phyloP scores from a whole-genome alignment of 2,888 invertebrate species.

The Andrena minutula region DNA sequence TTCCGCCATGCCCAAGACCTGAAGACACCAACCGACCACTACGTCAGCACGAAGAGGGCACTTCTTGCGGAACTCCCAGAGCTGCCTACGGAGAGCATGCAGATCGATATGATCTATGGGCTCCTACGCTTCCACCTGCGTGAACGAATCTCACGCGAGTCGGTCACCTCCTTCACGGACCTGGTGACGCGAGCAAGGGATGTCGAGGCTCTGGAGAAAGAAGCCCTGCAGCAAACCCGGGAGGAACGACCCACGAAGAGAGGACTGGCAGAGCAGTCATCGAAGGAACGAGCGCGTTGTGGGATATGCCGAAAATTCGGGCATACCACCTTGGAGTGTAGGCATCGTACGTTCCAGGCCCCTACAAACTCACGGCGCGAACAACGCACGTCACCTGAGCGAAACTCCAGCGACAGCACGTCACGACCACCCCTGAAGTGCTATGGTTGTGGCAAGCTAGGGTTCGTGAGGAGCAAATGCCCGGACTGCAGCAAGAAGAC shows the following conservation, averaged over 20 bases:
- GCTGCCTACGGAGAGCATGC: too few species aligned
- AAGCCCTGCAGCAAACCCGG: neutral
- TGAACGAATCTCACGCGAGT: neutral
- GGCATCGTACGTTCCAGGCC: neutral
- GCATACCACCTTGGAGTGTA: neutral
- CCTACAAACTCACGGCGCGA: neutral
- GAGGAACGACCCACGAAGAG: neutral
- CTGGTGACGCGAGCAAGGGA: neutral
- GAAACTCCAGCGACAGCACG: neutral
- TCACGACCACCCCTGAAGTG: neutral
- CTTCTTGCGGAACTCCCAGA: neutral
- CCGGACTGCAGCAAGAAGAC: neutral
- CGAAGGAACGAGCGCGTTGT: neutral
- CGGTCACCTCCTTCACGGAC: neutral
- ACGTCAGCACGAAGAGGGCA: neutral
- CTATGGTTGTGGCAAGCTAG: neutral
- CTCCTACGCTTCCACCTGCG: constrained; percentile 4
- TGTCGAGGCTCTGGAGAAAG: neutral
- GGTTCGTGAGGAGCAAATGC: neutral
- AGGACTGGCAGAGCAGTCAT: neutral
- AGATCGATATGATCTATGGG: too few species aligned
- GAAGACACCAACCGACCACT: neutral
- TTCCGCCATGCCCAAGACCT: neutral
- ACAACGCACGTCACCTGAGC: neutral
- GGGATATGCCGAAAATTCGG: neutral